Evolutionary conservation across 2,888 invertebrate species (phyloP), one percentile per base, ranked within the genome.

Genomic region (Ornithoptera alexandrae): DNA sequence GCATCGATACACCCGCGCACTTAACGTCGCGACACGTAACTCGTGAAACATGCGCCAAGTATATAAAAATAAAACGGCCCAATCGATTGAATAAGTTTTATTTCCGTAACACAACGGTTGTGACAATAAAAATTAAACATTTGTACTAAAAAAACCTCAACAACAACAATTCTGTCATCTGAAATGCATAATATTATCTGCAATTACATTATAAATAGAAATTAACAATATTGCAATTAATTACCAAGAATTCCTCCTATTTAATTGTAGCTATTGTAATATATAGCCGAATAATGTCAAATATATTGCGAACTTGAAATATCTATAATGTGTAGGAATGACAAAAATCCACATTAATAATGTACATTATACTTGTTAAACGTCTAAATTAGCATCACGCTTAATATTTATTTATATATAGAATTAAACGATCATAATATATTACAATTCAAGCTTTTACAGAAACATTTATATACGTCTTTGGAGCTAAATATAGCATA

Each of bases 1-100:
- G 42, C 66, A 36, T 22, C 60, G 65, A 65, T 63, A 60, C 56
- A 65, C 53, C 20, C 58, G 65, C 65, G 39, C 42, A 20, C 58
- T 59, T 22, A 22, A 62, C 24, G 65, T 72, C 68, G 68, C 62
- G 57, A 53, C 67, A 71, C 68, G 70, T 68, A 62, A 56, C 59
- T 59, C 66, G 65, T 53, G 46, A 58, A 60, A 63, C 61, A 60
- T 65, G 62, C 69, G 70, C 73, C 69, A 71, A 75, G 71, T 72
- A 72, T 12, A n/a, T 69, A 64, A 72, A 81, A 87, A 85, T 85
- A 83, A 86, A 87, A 87, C 83, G 79, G 79, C 74, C 8, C 64
- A 67, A 71, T 72, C 80, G 85, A 84, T 82, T 83, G 83, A 84
- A 85, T 84, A 84, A 80, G 84, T 79, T 86, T 73, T 88, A 87